Percentiles rank a stretch among this genome's conserved stretches.
Evolutionary conservation across 2,888 invertebrate genomes (phyloP).

Genomic region (Trachelus troglodyta): DNA sequence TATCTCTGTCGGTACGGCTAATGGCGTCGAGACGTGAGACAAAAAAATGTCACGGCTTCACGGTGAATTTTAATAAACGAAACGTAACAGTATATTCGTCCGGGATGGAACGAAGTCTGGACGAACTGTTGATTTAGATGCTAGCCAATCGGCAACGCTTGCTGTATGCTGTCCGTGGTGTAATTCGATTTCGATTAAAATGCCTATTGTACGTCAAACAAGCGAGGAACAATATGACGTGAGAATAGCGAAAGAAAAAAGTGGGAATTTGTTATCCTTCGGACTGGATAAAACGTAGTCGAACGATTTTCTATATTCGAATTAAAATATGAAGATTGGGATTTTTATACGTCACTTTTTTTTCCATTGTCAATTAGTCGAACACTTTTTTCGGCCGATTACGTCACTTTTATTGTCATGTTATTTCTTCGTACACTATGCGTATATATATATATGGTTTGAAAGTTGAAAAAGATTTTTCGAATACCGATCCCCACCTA

Average conservation of each 20-base stretch:
- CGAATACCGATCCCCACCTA: constrained; percentile 46
- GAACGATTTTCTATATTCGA: neutral
- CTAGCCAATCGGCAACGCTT: constrained; percentile 25
- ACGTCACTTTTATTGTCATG: neutral
- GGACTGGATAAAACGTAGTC: neutral
- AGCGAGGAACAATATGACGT: neutral
- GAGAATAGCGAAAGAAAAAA: constrained; percentile 6
- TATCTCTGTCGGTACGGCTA: neutral
- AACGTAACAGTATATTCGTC: constrained; percentile 5
- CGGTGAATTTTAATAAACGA: constrained; percentile 20
- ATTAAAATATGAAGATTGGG: neutral
- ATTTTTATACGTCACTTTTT: neutral
- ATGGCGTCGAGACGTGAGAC: neutral
- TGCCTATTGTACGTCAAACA: constrained; percentile 6
- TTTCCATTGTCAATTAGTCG: neutral
- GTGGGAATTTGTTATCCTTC: constrained; percentile 1
- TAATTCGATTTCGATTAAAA: constrained; percentile 39
- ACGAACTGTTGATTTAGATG: constrained; percentile 27
- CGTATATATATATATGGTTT: too few species aligned
- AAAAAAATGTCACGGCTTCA: constrained; percentile 10
- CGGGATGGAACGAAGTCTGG: constrained; percentile 2
- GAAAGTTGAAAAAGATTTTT: constrained; percentile 26
- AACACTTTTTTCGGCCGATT: too few species aligned
- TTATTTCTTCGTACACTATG: too few species aligned
- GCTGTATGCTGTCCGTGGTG: constrained; percentile 24